These are phyloP conservation scores for Mesembrinibis cayennensis DNA, from an alignment of 2,113 vertebrate genomes.

Conservation along the genomic window DNA sequence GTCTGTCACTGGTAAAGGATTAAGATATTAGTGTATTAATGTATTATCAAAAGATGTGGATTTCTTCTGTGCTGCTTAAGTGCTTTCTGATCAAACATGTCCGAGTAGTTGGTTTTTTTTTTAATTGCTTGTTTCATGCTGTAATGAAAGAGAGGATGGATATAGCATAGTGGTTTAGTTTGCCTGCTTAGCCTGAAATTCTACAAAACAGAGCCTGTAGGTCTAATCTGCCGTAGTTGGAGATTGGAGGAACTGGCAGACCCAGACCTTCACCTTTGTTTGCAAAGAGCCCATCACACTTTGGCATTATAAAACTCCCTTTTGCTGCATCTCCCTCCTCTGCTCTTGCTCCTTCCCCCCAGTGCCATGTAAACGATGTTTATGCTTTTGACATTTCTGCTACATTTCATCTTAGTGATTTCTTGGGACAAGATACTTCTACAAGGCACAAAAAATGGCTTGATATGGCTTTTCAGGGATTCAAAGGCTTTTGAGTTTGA, in stretches of 20 bases:
- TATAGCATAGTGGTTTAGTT: not conserved
- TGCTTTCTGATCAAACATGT: conserved; percentile 62
- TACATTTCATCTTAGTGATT: fast-evolving
- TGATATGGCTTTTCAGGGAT: not conserved
- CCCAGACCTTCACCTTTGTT: not conserved
- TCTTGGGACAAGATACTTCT: not conserved
- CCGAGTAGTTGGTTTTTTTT: not conserved
- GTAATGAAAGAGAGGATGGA: not conserved
- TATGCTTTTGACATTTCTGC: not conserved
- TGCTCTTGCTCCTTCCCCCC: not conserved
- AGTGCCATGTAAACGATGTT: not conserved
- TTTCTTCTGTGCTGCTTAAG: conserved; percentile 55
- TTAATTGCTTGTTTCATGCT: conserved; percentile 30
- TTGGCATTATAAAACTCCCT: not conserved
- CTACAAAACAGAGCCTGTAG: not conserved
- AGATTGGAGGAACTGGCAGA: not conserved
- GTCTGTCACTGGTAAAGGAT: conserved; percentile 69
- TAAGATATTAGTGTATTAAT: conserved; percentile 79
- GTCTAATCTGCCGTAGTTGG: not conserved
- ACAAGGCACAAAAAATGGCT: not conserved
- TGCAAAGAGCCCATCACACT: not conserved
- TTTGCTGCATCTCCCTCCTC: not conserved
- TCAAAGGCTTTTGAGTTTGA: not conserved
- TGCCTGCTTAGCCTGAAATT: not conserved
- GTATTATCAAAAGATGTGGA: conserved; percentile 69